Percentiles rank a stretch among this genome's conserved stretches.
Conservation (phyloP, 2,888 invertebrate genomes). For the Calephelis perditalis region DNA sequence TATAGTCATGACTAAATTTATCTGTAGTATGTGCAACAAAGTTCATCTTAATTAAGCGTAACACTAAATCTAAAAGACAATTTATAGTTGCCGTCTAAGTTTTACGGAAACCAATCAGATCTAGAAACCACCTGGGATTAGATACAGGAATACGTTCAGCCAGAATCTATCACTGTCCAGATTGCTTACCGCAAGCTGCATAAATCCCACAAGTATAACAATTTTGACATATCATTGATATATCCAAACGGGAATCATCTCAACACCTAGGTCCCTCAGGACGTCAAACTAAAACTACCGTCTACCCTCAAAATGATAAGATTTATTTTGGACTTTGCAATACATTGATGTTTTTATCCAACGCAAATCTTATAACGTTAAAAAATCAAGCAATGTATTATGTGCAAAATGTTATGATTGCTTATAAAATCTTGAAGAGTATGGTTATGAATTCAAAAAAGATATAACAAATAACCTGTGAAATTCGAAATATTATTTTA, state of each 20-base stretch:
- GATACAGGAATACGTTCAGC: slow-evolving; percentile 33
- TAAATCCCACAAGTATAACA: slow-evolving; percentile 68
- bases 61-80: neutral
- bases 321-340: slow-evolving; percentile 18
- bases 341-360: slow-evolving; percentile 24
- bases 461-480: slow-evolving; percentile 24
- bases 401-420: slow-evolving; percentile 2
- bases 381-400: slow-evolving; percentile 27
- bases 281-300: slow-evolving; percentile 41
- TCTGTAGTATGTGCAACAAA: too few species aligned
- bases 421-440: slow-evolving; percentile 11
- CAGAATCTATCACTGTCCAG: slow-evolving; percentile 67
- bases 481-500: slow-evolving; percentile 19
- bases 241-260: slow-evolving; percentile 61
- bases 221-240: slow-evolving; percentile 75
- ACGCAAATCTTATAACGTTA: neutral
- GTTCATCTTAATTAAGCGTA: too few species aligned
- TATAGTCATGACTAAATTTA: too few species aligned
- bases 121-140: slow-evolving; percentile 24
- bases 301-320: slow-evolving; percentile 30
- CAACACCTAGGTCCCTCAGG: slow-evolving; percentile 61
- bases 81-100: neutral
- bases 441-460: slow-evolving; percentile 24
- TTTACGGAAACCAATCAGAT: slow-evolving; percentile 24
- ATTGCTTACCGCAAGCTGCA: slow-evolving; percentile 52